Evolutionary conservation across 2,888 invertebrate genomes (phyloP), one percentile per base, ranked within the genome.

Genomic region (Lumbricus terrestris): DNA sequence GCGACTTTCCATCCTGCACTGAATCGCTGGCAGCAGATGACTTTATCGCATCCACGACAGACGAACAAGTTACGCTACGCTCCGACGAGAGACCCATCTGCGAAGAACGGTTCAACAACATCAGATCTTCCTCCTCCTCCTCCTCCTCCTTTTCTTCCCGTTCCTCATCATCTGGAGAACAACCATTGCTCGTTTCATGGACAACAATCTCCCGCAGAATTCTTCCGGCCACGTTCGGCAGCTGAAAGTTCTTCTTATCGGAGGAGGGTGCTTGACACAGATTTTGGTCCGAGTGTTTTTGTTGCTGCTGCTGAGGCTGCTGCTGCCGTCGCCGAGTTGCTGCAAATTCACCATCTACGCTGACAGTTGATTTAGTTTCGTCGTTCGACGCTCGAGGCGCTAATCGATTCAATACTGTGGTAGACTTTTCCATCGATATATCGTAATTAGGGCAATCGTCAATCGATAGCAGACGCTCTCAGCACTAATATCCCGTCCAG

Each of bases 351-450:
- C 69, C 69, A 69, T 69, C 69, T 69, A 20, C 85, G 35, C 18
- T 29, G 35, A 85, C 85, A 37, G 35, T 85, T 37, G 35, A 34
- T 35, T 85, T 85, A 85, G 20, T 85, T 85, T 20, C 85, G 34
- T 85, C 85, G n/a, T 34, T 85, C 16, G 85, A 35, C 85, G 85
- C 85, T 37, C 23, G 85, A 85, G 85, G 85, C 85, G 85, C 85
- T 23, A 85, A 34, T 85, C 85, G 85, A 85, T 34, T 85, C 85
- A 85, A 85, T 85, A 85, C 85, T 34, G 34, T 69, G 69, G 69
- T 85, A 34, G 85, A 34, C 8, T 34, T 85, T 85, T 85, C 85
- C 85, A 85, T 85, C 85, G 85, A 85, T 85, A n/a, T 69, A 69
- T n/a, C 69, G 29, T 29, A n/a, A 69, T 69, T n/a, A 69, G 69